Conservation (phyloP, 92 coral and sea anemone genomes). For the Diadumene lineata region DNA sequence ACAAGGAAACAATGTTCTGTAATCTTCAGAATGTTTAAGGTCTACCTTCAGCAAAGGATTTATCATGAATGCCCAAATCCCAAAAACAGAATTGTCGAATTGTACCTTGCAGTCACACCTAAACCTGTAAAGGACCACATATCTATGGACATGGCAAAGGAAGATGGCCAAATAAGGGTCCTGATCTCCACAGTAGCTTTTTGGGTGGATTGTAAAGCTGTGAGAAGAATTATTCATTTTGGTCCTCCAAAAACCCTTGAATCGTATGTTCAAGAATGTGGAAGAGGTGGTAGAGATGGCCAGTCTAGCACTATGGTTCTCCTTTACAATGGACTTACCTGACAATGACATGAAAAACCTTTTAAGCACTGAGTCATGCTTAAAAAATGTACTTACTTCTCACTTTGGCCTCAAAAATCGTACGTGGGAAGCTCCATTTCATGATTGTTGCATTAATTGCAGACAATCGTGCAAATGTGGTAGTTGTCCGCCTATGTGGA, state of each 20-base stretch:
- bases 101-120: too few relatives aligned
- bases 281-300: constrained; percentile 48
- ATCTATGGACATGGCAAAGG: constrained; percentile 20
- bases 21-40: too few relatives aligned
- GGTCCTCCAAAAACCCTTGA: constrained; percentile 45
- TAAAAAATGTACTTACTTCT: constrained; percentile 3
- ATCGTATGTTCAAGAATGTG: constrained; percentile 44
- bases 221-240: constrained; percentile 32
- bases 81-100: too few relatives aligned
- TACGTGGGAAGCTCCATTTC: too few relatives aligned
- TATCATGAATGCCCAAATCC: too few relatives aligned
- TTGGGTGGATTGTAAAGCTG: constrained; percentile 48
- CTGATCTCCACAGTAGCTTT: constrained; percentile 52
- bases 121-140: constrained; percentile 45
- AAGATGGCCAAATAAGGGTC: constrained; percentile 30
- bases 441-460: too few relatives aligned
- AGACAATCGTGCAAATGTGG: too few relatives aligned
- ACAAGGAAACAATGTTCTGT: too few relatives aligned
- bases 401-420: constrained; percentile 25
- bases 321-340: constrained; percentile 18
- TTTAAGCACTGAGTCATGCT: constrained; percentile 4
- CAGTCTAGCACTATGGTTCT: constrained; percentile 22
- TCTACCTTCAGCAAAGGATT: too few relatives aligned
- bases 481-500: too few relatives aligned
- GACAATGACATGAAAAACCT: constrained; percentile 17